These are phyloP conservation scores for Aotus griseimembra DNA, from an alignment of 2,797 vertebrate genomes.

Conservation along the genomic window DNA sequence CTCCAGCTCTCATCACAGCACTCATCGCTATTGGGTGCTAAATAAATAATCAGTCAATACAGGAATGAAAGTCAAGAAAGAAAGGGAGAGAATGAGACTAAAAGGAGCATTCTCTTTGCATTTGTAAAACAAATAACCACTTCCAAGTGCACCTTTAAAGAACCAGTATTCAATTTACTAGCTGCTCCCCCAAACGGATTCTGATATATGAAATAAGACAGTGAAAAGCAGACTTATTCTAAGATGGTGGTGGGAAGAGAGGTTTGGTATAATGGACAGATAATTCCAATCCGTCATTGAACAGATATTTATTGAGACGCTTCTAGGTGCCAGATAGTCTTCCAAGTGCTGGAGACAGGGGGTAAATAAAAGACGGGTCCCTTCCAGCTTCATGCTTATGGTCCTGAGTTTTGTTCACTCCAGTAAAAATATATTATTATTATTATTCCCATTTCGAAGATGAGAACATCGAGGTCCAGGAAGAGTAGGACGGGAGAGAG, in stretches of 20 bases:
- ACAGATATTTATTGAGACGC: not conserved
- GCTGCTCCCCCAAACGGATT: not conserved
- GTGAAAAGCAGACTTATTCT: not conserved
- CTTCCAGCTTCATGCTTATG: not conserved
- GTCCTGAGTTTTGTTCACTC: not conserved
- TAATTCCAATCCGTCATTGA: not conserved
- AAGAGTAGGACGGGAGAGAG: not conserved
- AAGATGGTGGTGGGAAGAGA: not conserved
- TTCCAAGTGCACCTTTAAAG: not conserved
- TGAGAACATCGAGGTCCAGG: not conserved
- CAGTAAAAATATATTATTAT: accelerated
- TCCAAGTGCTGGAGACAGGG: not conserved
- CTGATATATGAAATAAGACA: not conserved
- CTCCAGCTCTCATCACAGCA: not conserved
- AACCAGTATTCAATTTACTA: not conserved
- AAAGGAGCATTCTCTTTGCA: not conserved
- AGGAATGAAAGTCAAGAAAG: not conserved
- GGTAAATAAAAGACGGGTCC: not conserved
- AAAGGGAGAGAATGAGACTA: not conserved
- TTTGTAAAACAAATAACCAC: not conserved
- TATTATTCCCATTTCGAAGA: slow-evolving; percentile 34
- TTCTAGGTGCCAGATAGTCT: not conserved
- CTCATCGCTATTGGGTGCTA: not conserved
- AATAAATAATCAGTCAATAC: not conserved
- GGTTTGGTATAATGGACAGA: not conserved